Percentiles rank a stretch among this genome's conserved stretches.
These are phyloP conservation scores for Morpho deidamia DNA, from an alignment of 2,888 invertebrate species.

Conservation along the genomic window DNA sequence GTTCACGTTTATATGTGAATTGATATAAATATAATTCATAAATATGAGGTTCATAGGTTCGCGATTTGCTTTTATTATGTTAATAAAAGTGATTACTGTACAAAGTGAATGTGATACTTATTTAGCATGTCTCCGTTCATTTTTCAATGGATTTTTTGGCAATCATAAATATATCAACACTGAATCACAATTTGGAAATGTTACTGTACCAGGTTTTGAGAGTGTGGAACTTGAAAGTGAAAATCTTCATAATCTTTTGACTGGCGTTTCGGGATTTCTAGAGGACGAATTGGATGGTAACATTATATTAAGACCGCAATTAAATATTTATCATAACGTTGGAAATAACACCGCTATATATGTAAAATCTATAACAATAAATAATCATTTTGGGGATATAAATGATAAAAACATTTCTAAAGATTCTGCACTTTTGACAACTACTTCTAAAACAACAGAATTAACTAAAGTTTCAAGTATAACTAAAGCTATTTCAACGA, in stretches of 20 bases:
- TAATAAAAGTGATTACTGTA: slow-evolving; percentile 27
- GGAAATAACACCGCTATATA: slow-evolving; percentile 44
- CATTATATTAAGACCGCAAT: slow-evolving; percentile 22
- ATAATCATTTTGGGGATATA: slow-evolving; percentile 24
- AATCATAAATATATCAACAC: slow-evolving; percentile 23
- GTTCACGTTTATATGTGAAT: slow-evolving; percentile 42
- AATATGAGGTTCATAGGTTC: slow-evolving; percentile 26
- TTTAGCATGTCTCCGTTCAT: slow-evolving; percentile 39
- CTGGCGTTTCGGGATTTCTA: slow-evolving; percentile 39
- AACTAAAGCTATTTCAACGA: background rate
- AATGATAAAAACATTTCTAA: slow-evolving; percentile 22
- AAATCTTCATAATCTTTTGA: slow-evolving; percentile 37
- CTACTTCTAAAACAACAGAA: background rate
- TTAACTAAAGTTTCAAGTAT: background rate
- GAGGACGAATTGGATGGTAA: slow-evolving; percentile 36
- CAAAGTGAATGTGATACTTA: slow-evolving; percentile 47
- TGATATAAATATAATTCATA: slow-evolving; percentile 25
- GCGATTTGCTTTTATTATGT: slow-evolving; percentile 29
- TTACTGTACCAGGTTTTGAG: slow-evolving; percentile 15
- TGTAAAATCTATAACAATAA: slow-evolving; percentile 43
- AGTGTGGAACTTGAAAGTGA: slow-evolving; percentile 20
- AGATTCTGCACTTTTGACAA: background rate
- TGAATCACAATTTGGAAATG: slow-evolving; percentile 6
- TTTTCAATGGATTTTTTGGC: slow-evolving; percentile 36
- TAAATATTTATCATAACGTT: slow-evolving; percentile 28